A percentile compares a stretch with the other conserved stretches of the same genome.
These are phyloP conservation scores for Marronus borbonicus DNA, from an alignment of 2,888 invertebrate genomes.

Conservation along the genomic window DNA sequence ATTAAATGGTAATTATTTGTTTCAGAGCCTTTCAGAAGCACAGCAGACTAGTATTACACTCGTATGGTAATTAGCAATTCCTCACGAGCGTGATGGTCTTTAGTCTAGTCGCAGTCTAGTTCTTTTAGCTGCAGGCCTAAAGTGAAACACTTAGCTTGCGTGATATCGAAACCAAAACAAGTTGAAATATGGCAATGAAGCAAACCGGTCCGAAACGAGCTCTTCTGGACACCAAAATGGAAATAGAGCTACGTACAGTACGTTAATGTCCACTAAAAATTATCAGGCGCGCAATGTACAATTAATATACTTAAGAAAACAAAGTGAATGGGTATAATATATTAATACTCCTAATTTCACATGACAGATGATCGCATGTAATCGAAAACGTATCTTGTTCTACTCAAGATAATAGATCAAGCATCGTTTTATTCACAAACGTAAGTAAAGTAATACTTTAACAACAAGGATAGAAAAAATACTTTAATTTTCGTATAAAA, in stretches of 20 bases:
- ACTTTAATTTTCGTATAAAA: no score
- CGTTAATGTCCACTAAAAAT: slow-evolving; percentile 31
- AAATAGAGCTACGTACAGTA: slow-evolving; percentile 50
- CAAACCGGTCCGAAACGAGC: slow-evolving; percentile 47
- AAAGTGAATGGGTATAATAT: background rate
- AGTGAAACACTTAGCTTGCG: slow-evolving; percentile 48
- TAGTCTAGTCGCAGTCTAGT: slow-evolving; percentile 58
- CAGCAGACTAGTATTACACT: slow-evolving; percentile 15
- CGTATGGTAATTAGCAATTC: slow-evolving; percentile 54
- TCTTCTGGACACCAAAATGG: slow-evolving; percentile 53
- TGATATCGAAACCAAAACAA: slow-evolving; percentile 40
- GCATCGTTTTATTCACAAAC: no score
- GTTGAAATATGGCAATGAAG: slow-evolving; percentile 34
- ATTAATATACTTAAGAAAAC: slow-evolving; percentile 19
- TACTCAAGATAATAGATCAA: no score
- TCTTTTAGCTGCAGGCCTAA: slow-evolving; percentile 42
- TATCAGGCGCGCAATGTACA: background rate
- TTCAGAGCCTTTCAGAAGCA: slow-evolving; percentile 11
- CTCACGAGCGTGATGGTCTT: slow-evolving; percentile 48
- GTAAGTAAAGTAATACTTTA: no score
- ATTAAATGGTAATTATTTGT: slow-evolving; percentile 40
- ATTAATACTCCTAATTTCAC: background rate
- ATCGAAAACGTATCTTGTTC: no score
- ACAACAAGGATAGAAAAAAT: no score
- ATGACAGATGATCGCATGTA: background rate